Base-by-base conservation (phyloP, 2,797 vertebrate species). In the Botia almorhae region DNA sequence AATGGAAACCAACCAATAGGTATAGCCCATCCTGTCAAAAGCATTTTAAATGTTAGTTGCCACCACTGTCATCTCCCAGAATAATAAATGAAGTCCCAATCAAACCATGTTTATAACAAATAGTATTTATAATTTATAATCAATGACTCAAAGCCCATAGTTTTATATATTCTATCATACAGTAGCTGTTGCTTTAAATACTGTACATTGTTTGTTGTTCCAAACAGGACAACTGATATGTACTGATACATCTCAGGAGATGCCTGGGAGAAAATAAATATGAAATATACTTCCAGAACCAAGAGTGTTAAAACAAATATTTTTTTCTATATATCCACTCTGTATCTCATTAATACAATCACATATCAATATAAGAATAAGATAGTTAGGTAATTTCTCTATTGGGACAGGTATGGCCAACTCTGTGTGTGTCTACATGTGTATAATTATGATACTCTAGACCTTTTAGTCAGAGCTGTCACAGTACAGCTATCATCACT, bases 381-480 rank as follows among this genome's bases (percentile, higher is more conserved):
- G 11, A 73, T 65, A 73, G 71, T 70, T 63, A 65, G 29, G 21
- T 64, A 56, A 46, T 73, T 65, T 73, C 78, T 73, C 29, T 73
- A 65, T 73, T 65, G 60, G 36, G 48, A 67, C 69, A 55, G 61
- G 50, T 73, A 67, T 56, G 78, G 21, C 19, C 12, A 88, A 91
- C 90, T 91, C 78, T 56, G 48, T 64, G 61, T 64, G 61, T 69
- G 89, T 92, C 92, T 91, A 88, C 87, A 87, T 83, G 88, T 89
- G 89, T 89, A 90, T 93, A 92, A 93, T 92, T 90, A 90, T 87
- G 82, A 88, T 88, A 85, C 91, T 91, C 88, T 91, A 90, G 92
- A 93, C 91, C 91, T 84, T 81, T 87, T 82, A 23, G 86, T 87
- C 90, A 89, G 76, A 88, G 79, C 61, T 79, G 87, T 84, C 89